Conservation (phyloP, 2,888 invertebrate species). For the Chrysina gloriosa region DNA sequence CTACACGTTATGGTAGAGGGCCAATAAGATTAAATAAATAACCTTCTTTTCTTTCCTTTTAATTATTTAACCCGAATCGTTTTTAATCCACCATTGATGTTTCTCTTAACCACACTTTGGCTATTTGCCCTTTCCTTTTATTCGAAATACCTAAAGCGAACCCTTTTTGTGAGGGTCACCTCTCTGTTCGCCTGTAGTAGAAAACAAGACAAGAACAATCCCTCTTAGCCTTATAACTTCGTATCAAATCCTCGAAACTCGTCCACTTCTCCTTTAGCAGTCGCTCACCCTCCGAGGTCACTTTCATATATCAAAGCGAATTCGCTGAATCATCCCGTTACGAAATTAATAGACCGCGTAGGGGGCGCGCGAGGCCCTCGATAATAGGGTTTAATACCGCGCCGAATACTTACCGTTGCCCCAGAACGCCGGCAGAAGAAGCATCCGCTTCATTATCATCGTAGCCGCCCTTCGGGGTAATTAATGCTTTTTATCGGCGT, state of each 20-base stretch:
- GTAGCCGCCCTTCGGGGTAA: constrained; percentile 16
- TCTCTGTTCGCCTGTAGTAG: no score
- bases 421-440: background rate
- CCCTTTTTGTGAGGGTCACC: background rate
- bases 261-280: background rate
- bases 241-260: background rate
- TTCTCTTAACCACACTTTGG: no score
- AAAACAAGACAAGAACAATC: no score
- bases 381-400: constrained; percentile 2
- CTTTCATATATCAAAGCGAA: constrained; percentile 27
- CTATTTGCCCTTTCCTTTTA: no score
- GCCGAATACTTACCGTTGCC: background rate
- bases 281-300: no score
- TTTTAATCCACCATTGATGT: no score
- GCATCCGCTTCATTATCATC: constrained; percentile 29
- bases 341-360: constrained; percentile 23
- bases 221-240: no score
- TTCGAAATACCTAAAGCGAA: no score
- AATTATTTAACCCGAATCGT: no score
- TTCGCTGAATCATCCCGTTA: constrained; percentile 28
- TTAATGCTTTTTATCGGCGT: constrained; percentile 31
- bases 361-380: constrained; percentile 10
- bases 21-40: no score
- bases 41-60: no score
- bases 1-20: no score